Base-by-base conservation (phyloP, 2,797 vertebrate genomes). In the Amblyopsis hoosieri region DNA sequence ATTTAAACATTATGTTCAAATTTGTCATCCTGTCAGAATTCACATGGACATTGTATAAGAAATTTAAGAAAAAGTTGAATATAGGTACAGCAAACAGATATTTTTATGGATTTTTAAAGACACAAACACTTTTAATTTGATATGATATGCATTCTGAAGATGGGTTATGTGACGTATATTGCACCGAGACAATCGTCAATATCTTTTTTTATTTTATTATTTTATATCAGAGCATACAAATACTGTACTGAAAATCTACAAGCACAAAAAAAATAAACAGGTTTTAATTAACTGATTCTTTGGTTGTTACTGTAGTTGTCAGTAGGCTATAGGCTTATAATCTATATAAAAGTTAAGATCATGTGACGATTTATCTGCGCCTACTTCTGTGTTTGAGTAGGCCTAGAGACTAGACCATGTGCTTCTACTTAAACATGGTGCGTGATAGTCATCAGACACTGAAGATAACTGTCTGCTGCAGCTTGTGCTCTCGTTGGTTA, bases 221-320 rank as follows among this genome's bases (percentile, higher is more conserved):
- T 69, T 66, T 19, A 69, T 45, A 71, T 67, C n/a, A 37, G 47
- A 2, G 81, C 71, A 61, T 77, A 45, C 74, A 76, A 80, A 76
- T 71, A 81, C 62, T 63, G 60, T 9, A 37, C 33, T 37, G 5
- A 37, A 49, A 80, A 60, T 12, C 4, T 62, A 65, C 19, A 14
- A 78, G 58, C 58, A 77, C 73, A 82, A 83, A 62, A 62, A 23
- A 75, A 92, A 89, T 90, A 91, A 90, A 92, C 72, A 57, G 33
- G 8, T 76, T 90, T 86, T 75, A 84, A 83, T 86, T 75, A 84
- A 83, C 73, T 65, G 23, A 60, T 62, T 42, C 68, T 52, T 80
- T 6, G 23, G 33, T 37, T 37, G 33, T 37, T 37, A 37, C 33
- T 29, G 56, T 66, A 50, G 54, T 72, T 65, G 15, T 45, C 54